phyloP scores from a whole-genome alignment of 1,140 invertebrate species.

The Drosophila sechellia region DNA sequence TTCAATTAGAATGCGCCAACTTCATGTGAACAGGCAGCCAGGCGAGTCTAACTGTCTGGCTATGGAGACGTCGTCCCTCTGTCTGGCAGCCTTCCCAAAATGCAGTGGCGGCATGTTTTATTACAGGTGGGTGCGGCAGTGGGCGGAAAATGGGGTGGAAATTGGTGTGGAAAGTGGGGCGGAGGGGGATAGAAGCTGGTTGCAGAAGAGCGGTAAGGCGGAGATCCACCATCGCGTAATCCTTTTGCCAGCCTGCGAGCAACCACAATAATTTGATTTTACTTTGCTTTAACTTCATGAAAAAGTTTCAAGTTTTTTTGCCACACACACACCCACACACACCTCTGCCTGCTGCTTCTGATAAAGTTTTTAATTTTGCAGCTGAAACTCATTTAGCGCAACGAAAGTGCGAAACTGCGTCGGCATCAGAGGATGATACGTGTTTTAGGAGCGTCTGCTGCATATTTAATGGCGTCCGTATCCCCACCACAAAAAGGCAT shows the following conservation, averaged over 20 bases:
- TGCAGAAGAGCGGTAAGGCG: not conserved
- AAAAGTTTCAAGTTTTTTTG: conserved; percentile 80
- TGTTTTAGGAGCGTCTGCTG: conserved; percentile 67
- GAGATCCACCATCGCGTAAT: conserved; percentile 54
- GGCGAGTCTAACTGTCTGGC: conserved; percentile 74
- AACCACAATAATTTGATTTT: conserved; percentile 83
- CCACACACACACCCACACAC: conserved; percentile 34
- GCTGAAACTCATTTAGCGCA: conserved; percentile 81
- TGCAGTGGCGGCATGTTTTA: conserved; percentile 68
- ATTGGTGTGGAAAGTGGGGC: not conserved
- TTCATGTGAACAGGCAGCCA: conserved; percentile 70
- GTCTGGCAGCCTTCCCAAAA: conserved; percentile 49
- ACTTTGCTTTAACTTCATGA: conserved; percentile 83
- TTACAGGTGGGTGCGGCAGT: conserved; percentile 50
- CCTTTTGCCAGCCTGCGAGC: conserved; percentile 75
- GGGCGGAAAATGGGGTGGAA: not conserved
- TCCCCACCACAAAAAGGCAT: conserved; percentile 2
- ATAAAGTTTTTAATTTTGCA: conserved; percentile 82
- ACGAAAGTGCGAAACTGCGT: conserved; percentile 65
- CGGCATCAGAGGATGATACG: conserved; percentile 65
- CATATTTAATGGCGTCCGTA: conserved; percentile 63
- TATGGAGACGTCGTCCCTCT: conserved; percentile 36
- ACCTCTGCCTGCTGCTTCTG: conserved; percentile 45
- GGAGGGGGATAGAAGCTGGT: not conserved
- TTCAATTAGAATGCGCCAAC: conserved; percentile 81